phyloP scores from a whole-genome alignment of 2,113 vertebrate species.

The Nicator chloris region DNA sequence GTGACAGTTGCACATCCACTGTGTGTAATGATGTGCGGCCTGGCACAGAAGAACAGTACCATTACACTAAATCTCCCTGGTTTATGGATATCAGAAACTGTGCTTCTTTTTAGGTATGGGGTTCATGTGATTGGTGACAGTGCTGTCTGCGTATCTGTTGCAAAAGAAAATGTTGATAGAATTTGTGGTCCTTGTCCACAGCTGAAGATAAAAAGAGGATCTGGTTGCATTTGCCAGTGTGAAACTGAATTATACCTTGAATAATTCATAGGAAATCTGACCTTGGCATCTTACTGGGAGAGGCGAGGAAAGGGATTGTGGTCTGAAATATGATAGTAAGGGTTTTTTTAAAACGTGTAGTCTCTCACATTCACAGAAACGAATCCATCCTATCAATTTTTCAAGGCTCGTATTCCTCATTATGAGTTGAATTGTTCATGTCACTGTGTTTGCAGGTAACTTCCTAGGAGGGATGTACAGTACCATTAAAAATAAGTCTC shows the following conservation, averaged over 20 bases:
- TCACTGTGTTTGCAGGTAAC: not conserved
- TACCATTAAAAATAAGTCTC: not conserved
- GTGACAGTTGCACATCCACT: not conserved
- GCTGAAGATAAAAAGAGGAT: not conserved
- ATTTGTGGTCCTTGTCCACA: not conserved
- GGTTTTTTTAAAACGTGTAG: not conserved
- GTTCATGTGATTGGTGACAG: not conserved
- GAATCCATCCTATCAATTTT: not conserved
- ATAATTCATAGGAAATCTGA: slow-evolving; percentile 41
- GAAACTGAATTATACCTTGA: slow-evolving; percentile 18
- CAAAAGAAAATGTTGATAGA: not conserved
- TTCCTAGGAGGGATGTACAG: not conserved
- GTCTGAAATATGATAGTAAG: not conserved
- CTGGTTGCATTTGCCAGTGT: not conserved
- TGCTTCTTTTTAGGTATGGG: not conserved
- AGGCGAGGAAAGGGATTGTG: not conserved
- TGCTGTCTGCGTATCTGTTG: not conserved
- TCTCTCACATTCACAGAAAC: not conserved
- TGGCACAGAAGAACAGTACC: not conserved
- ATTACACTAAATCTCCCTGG: not conserved
- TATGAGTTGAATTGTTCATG: not conserved
- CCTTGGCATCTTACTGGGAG: not conserved
- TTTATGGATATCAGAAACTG: not conserved
- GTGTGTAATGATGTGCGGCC: not conserved
- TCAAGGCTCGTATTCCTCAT: not conserved